Evolutionary conservation across 2,113 vertebrate genomes (phyloP).

Genomic region (Pontoporia blainvillei): DNA sequence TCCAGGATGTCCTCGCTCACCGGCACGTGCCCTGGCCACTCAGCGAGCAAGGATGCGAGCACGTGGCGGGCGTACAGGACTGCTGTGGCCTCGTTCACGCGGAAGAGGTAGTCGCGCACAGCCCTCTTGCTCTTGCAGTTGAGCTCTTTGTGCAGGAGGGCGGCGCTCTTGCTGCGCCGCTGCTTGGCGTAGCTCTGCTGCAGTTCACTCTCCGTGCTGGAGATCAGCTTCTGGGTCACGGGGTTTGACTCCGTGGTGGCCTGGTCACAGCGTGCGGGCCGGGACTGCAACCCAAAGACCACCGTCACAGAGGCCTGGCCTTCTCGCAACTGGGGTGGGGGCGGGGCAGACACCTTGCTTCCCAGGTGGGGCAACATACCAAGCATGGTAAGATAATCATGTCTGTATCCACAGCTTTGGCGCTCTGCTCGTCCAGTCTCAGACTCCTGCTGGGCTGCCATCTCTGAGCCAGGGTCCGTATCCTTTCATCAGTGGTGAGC

Average conservation of each 20-base stretch:
- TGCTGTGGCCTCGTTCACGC: conserved; percentile 94
- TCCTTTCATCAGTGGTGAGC: conserved; percentile 93
- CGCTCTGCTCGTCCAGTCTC: conserved; percentile 88
- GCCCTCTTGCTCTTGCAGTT: conserved; percentile 92
- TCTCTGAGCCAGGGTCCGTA: conserved; percentile 92
- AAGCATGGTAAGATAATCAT: conserved; percentile 93
- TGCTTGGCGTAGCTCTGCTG: conserved; percentile 97
- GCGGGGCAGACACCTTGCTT: neutral
- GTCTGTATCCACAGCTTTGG: conserved; percentile 95
- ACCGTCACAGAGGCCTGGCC: neutral
- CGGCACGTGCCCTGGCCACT: conserved; percentile 89
- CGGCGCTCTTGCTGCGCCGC: conserved; percentile 92
- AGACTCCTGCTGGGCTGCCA: conserved; percentile 91
- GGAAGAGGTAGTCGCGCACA: conserved; percentile 92
- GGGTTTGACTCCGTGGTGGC: conserved; percentile 92
- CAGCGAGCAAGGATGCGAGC: conserved; percentile 89
- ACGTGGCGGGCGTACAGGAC: conserved; percentile 95
- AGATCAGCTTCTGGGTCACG: conserved; percentile 95
- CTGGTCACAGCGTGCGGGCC: conserved; percentile 89
- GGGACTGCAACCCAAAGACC: conserved; percentile 83
- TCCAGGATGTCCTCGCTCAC: conserved; percentile 93
- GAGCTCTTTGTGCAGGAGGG: conserved; percentile 95
- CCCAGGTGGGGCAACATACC: conserved; percentile 77
- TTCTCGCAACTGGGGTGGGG: neutral
- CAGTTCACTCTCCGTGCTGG: conserved; percentile 93